Conservation (phyloP, 2,797 vertebrate species). For the Botia almorhae region DNA sequence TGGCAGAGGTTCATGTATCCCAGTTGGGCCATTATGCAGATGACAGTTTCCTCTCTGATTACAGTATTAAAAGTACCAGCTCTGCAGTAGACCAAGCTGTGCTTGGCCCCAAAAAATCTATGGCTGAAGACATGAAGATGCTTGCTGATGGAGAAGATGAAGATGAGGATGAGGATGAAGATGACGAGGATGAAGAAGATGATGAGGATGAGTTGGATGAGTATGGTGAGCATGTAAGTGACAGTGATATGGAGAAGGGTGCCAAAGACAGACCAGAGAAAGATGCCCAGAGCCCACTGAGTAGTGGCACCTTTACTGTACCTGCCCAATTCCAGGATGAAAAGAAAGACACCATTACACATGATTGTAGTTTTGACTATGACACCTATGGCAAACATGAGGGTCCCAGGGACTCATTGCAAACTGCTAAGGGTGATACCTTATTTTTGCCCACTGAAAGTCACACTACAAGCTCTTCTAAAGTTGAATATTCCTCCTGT, state of each 20-base stretch:
- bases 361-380: conserved; percentile 66
- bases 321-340: conserved; percentile 67
- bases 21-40: conserved; percentile 54
- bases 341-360: conserved; percentile 44
- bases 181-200: conserved; percentile 71
- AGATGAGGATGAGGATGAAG: conserved; percentile 73
- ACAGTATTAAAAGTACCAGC: conserved; percentile 61
- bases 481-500: conserved; percentile 70
- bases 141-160: conserved; percentile 81
- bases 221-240: conserved; percentile 75
- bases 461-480: conserved; percentile 67
- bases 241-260: conserved; percentile 90
- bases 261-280: conserved; percentile 89
- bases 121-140: conserved; percentile 75
- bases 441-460: conserved; percentile 53
- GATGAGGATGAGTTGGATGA: conserved; percentile 73
- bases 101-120: conserved; percentile 70
- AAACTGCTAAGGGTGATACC: conserved; percentile 52
- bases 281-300: conserved; percentile 73
- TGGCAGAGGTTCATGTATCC: conserved; percentile 50
- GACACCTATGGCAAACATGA: conserved; percentile 67
- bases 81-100: conserved; percentile 51
- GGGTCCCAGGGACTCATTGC: conserved; percentile 54
- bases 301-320: conserved; percentile 61
- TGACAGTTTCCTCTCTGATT: conserved; percentile 64